Conservation (phyloP, 2,888 invertebrate species). For the Aplocera efformata region DNA sequence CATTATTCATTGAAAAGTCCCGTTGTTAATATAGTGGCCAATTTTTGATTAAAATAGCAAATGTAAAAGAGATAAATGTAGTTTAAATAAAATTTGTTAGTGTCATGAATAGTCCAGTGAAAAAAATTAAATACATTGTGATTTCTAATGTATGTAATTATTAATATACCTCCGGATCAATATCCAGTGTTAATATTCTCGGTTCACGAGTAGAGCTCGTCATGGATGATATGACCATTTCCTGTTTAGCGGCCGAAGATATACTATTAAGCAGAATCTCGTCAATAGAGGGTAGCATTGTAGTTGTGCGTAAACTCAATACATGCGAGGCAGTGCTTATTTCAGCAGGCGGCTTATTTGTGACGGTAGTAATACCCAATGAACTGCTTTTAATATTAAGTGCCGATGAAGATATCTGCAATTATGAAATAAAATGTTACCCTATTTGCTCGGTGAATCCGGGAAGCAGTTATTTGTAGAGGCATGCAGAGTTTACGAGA, state of each 20-base stretch:
- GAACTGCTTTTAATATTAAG: slow-evolving; percentile 76
- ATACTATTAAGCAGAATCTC: slow-evolving; percentile 82
- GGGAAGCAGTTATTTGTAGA: slow-evolving; percentile 51
- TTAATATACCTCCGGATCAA: slow-evolving; percentile 82
- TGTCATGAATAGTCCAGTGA: slow-evolving; percentile 11
- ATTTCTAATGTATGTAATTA: slow-evolving; percentile 42
- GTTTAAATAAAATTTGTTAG: slow-evolving; percentile 25
- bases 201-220: slow-evolving; percentile 75
- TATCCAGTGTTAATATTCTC: slow-evolving; percentile 81
- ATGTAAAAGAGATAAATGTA: slow-evolving; percentile 15
- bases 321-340: slow-evolving; percentile 80
- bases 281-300: slow-evolving; percentile 81
- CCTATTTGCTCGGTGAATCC: slow-evolving; percentile 49
- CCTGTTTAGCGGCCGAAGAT: slow-evolving; percentile 81
- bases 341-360: slow-evolving; percentile 69
- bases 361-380: slow-evolving; percentile 70
- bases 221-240: slow-evolving; percentile 77
- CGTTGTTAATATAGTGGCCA: slow-evolving; percentile 25
- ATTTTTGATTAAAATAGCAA: slow-evolving; percentile 18
- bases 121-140: slow-evolving; percentile 27
- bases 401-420: slow-evolving; percentile 77
- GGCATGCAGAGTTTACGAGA: slow-evolving; percentile 59
- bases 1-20: slow-evolving; percentile 24
- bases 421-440: slow-evolving; percentile 75
- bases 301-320: slow-evolving; percentile 77